Base-by-base conservation (phyloP, 2,888 invertebrate species). In the Drymonia ruficornis region DNA sequence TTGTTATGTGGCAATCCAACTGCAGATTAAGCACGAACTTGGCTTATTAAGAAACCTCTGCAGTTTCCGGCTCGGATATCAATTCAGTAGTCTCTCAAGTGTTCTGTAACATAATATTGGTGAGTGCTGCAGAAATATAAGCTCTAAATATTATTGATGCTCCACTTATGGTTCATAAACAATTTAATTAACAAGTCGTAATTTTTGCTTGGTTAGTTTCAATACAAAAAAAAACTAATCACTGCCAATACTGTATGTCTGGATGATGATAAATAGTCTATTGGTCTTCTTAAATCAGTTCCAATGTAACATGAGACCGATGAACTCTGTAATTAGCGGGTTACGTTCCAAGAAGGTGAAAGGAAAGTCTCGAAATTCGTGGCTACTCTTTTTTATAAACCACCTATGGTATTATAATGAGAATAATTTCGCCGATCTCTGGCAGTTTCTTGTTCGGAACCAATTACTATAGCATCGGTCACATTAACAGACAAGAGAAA, bases 381-480 rank as follows among this genome's bases (percentile, higher is more conserved):
- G n/a, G 80, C 76, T 84, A 78, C 74, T 78, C 66, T 79, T 87
- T 85, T 85, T 80, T 78, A 63, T 76, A 74, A 70, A 74, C 78
- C 73, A 76, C 73, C 76, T 80, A 81, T 78, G 80, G 81, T 76
- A 82, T 79, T 81, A 82, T 84, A 83, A 83, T 81, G 78, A 76
- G 76, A 80, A 84, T 83, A 81, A 87, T 88, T 88, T 87, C 76
- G 76, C 73, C 72, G 74, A 71, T 69, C 64, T 66, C 67, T 70
- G 40, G 65, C 67, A 65, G 71, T 79, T 80, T 80, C 81, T 80
- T 78, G 78, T 75, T 78, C 72, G 66, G 64, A 69, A 71, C 81
- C 86, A 87, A 88, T 89, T 87, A 88, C 84, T 79, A 74, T 74
- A 67, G 78, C 74, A 82, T 84, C 77, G 75, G 72, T 76, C 75